phyloP scores from a whole-genome alignment of 2,888 invertebrate genomes.

The Rhopalosiphum nymphaeae region DNA sequence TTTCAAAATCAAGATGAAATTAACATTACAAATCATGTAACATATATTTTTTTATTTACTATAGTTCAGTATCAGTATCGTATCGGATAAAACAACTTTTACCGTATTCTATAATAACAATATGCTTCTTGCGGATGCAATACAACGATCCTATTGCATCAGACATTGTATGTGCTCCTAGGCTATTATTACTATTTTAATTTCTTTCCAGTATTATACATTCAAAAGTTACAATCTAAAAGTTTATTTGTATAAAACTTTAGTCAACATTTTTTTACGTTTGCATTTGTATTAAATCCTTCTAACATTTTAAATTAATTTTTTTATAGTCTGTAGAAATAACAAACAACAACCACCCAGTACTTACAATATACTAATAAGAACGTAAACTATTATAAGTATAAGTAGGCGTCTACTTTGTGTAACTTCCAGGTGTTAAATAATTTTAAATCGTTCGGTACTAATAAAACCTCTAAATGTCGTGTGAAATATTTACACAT shows the following conservation, averaged over 20 bases:
- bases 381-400: background rate
- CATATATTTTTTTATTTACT: background rate
- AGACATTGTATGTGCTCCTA: background rate
- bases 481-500: background rate
- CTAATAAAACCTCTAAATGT: background rate
- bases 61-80: background rate
- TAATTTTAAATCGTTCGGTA: background rate
- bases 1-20: background rate
- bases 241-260: background rate
- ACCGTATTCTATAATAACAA: background rate
- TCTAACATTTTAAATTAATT: background rate
- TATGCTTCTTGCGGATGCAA: background rate
- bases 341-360: background rate
- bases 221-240: background rate
- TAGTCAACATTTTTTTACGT: background rate
- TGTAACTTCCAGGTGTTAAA: background rate
- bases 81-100: background rate
- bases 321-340: background rate
- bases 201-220: background rate
- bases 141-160: background rate
- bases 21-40: background rate
- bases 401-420: background rate
- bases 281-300: background rate
- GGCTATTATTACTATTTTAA: background rate
- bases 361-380: background rate